Conservation (phyloP, 2,888 invertebrate genomes). For the Drosophila melanosoma region DNA sequence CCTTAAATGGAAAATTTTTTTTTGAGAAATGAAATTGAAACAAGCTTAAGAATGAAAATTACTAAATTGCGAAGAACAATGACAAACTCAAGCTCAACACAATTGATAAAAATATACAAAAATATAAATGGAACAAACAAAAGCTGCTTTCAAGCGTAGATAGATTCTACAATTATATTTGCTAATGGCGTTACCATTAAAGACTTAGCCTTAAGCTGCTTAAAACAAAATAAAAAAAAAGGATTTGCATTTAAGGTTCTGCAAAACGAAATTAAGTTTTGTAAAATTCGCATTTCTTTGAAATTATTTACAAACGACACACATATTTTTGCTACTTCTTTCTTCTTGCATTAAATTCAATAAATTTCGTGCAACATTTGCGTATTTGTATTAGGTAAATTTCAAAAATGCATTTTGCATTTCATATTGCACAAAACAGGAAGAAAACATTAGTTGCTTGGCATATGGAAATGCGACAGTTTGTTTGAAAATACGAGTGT, state of each 20-base stretch:
- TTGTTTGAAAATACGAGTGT: slow-evolving; percentile 36
- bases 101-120: slow-evolving; percentile 60
- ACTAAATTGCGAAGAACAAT: neutral
- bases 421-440: slow-evolving; percentile 45
- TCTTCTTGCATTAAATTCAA: slow-evolving; percentile 19
- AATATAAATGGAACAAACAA: slow-evolving; percentile 40
- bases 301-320: neutral
- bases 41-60: neutral
- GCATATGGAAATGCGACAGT: slow-evolving; percentile 72
- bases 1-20: slow-evolving; percentile 73
- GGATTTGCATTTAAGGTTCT: neutral
- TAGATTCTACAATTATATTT: slow-evolving; percentile 1
- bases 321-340: neutral
- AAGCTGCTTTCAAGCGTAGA: slow-evolving; percentile 24
- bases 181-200: neutral
- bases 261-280: neutral
- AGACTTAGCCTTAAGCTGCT: neutral
- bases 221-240: neutral
- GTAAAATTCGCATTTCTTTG: neutral
- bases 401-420: slow-evolving; percentile 67
- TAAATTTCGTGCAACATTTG: slow-evolving; percentile 40
- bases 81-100: slow-evolving; percentile 19
- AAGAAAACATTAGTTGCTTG: slow-evolving; percentile 49
- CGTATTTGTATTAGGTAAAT: slow-evolving; percentile 47
- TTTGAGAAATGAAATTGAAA: slow-evolving; percentile 34